Conservation (phyloP, 2,113 vertebrate genomes). For the Ictalurus furcatus region DNA sequence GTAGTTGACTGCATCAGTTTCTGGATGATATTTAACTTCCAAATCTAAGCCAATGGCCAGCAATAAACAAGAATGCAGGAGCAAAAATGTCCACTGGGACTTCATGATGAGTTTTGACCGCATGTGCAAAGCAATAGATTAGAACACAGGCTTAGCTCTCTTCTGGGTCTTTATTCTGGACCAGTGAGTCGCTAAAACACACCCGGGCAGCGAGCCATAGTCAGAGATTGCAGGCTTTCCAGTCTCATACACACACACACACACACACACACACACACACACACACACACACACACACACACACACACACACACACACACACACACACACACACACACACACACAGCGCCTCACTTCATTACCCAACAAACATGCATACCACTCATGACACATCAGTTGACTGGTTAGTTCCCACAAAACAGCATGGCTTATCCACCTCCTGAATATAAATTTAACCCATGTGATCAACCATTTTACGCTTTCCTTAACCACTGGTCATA, state of each 20-base stretch:
- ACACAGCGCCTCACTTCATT: background rate
- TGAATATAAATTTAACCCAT: background rate
- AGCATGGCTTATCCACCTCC: background rate
- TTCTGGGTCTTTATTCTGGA: constrained; percentile 64
- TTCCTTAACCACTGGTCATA: background rate
- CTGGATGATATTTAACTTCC: constrained; percentile 54
- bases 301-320: too few species aligned
- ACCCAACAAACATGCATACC: background rate
- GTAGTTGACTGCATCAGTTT: constrained; percentile 70
- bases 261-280: background rate
- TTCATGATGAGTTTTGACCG: constrained; percentile 60
- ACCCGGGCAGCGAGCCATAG: constrained; percentile 54
- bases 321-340: background rate
- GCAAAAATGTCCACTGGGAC: constrained; percentile 49
- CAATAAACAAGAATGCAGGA: constrained; percentile 61
- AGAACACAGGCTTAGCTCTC: constrained; percentile 54
- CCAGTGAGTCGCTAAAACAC: constrained; percentile 60
- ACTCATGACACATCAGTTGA: background rate
- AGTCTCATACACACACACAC: background rate
- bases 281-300: background rate
- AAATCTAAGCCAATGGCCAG: constrained; percentile 54
- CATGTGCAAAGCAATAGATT: constrained; percentile 20
- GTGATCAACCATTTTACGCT: background rate
- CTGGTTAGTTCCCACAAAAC: background rate
- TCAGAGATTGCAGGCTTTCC: constrained; percentile 35